Base-by-base conservation (phyloP, 2,888 invertebrate genomes). In the Leucoptera coffeella region DNA sequence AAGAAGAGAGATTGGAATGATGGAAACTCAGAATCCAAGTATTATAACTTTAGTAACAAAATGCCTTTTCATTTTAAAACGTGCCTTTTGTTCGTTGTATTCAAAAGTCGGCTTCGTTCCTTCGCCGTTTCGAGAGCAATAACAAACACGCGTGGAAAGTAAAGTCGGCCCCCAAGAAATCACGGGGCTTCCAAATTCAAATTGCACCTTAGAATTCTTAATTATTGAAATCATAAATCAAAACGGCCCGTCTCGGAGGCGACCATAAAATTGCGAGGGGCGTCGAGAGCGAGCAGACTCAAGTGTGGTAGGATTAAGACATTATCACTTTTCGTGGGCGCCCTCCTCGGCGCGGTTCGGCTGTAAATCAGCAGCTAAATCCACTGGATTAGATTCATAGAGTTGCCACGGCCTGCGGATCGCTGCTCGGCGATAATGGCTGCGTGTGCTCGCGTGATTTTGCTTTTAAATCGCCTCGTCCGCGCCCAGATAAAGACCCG, bases 281-380 rank as follows among this genome's bases (percentile, higher is more conserved):
- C 36, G 42, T 41, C 39, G 38, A 43, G 41, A 36, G 39, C 42
- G 43, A 47, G 50, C 42, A 51, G 49, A 45, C 53, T 62, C 58
- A 49, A 67, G 71, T 71, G 71, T 69, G 73, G 60, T 64, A 60
- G 74, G 73, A 74, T 76, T 75, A 76, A 75, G 74, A 76, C 75
- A 75, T 77, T 76, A 77, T 76, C 75, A 75, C 75, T 77, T 76
- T 77, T 75, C 74, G 74, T 75, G 73, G 23, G 53, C 56, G 62
- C 64, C 65, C 61, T 56, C 52, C 45, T 50, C 44, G 53, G 52
- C 56, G 39, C 47, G 45, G 43, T 45, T 50, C 54, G 58, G 51
- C 65, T 65, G 64, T 69, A 73, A 73, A 74, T 73, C 74, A 73
- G 67, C 45, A 55, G 53, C 57, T 59, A 62, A 64, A 69, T 67